Evolutionary conservation across 2,888 invertebrate species (phyloP).

Genomic region (Doris montereyensis): DNA sequence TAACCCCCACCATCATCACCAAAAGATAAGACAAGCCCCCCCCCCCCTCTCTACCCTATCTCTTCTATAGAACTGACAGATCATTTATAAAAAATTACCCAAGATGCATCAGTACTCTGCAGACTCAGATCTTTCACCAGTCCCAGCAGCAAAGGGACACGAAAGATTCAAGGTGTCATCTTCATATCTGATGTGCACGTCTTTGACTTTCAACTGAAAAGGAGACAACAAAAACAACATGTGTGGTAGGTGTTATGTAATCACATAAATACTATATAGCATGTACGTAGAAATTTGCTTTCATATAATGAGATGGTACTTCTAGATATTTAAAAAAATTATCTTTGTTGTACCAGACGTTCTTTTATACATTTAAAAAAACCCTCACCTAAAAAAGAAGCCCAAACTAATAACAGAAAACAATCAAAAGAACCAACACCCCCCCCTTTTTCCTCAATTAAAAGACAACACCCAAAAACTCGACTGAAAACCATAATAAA

Average conservation of each 20-base stretch:
- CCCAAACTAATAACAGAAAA: too few species aligned
- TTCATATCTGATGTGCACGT: conserved; percentile 97
- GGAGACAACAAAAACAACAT: background rate
- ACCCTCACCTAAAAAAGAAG: too few species aligned
- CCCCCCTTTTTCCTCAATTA: too few species aligned
- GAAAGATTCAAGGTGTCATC: conserved; percentile 83
- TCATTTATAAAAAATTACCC: conserved; percentile 79
- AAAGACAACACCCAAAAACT: too few species aligned
- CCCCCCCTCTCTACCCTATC: too few species aligned
- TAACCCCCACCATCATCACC: too few species aligned
- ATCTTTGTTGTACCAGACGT: background rate
- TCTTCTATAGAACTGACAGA: too few species aligned
- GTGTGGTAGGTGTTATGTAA: background rate
- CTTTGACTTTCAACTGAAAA: conserved; percentile 86
- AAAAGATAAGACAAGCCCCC: too few species aligned
- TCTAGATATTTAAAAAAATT: background rate
- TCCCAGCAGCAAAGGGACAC: conserved; percentile 86
- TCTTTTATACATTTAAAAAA: too few species aligned
- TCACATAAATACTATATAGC: background rate
- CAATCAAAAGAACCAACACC: too few species aligned
- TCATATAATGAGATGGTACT: background rate
- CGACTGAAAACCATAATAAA: too few species aligned
- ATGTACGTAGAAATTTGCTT: background rate
- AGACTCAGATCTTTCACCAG: conserved; percentile 88
- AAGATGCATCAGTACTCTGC: conserved; percentile 92